A percentile compares a stretch with the other conserved stretches of the same genome.
phyloP scores from a whole-genome alignment of 1,140 invertebrate genomes.

The Drosophila ironensis region DNA sequence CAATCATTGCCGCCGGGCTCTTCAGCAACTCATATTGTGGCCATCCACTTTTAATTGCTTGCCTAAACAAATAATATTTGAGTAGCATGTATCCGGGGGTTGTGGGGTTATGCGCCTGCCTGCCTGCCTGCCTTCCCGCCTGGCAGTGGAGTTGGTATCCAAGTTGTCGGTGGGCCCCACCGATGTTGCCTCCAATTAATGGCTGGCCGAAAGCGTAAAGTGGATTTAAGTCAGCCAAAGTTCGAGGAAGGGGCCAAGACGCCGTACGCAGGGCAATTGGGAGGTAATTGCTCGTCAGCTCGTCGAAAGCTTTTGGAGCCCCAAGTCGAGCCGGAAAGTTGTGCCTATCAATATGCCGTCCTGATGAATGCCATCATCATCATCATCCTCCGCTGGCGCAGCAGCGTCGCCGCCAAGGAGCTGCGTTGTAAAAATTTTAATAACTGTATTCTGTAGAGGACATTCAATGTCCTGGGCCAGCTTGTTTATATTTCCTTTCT shows the following conservation, averaged over 20 bases:
- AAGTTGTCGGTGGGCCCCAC: background rate
- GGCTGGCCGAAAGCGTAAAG: constrained; percentile 33
- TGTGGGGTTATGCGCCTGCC: no score
- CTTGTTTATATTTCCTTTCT: constrained; percentile 54
- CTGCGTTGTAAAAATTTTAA: constrained; percentile 37
- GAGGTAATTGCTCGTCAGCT: constrained; percentile 55
- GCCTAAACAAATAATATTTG: constrained; percentile 75
- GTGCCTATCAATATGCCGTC: constrained; percentile 59
- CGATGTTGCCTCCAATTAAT: constrained; percentile 56
- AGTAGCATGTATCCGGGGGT: constrained; percentile 51
- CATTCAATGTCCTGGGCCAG: constrained; percentile 45
- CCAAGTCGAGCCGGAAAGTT: constrained; percentile 28
- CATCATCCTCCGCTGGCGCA: constrained; percentile 10
- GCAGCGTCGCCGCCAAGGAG: background rate
- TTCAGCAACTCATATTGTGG: constrained; percentile 47
- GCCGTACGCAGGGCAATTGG: constrained; percentile 29
- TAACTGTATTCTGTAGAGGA: constrained; percentile 48
- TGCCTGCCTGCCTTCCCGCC: no score
- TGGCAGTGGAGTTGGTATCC: constrained; percentile 4
- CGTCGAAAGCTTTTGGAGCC: constrained; percentile 15
- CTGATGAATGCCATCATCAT: constrained; percentile 42
- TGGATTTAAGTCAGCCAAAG: constrained; percentile 46
- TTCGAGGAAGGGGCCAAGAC: constrained; percentile 16
- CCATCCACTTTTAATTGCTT: constrained; percentile 69
- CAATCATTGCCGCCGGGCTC: constrained; percentile 67